phyloP scores from a whole-genome alignment of 2,113 vertebrate species.

The Corythaeola cristata region DNA sequence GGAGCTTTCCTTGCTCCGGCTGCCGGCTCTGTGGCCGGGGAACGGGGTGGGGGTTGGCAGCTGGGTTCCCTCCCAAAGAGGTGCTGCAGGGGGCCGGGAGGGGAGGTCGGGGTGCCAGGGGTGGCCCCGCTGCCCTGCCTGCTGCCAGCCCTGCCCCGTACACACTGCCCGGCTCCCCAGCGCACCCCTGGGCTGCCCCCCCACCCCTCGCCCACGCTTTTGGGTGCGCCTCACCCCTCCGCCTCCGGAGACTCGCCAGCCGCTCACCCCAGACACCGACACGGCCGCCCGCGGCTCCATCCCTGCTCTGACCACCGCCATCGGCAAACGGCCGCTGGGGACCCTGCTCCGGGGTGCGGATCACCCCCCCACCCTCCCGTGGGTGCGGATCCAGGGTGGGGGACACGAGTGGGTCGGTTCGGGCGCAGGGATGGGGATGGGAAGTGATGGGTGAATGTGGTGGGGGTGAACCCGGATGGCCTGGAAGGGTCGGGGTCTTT shows the following conservation, averaged over 20 bases:
- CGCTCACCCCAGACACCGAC: neutral
- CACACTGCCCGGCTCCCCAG: conserved; percentile 12
- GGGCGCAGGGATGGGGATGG: conserved; percentile 9
- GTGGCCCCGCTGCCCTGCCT: neutral
- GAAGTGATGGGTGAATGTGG: conserved; percentile 35
- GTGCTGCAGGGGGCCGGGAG: neutral
- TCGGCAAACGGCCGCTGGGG: neutral
- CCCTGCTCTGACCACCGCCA: neutral
- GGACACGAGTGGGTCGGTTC: neutral
- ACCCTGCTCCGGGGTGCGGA: fast-evolving
- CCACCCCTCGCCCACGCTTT: neutral
- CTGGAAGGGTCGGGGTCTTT: conserved; percentile 14
- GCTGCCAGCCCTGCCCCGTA: conserved; percentile 56
- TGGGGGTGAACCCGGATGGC: conserved; percentile 32
- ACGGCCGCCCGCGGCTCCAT: neutral
- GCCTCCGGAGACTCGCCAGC: neutral
- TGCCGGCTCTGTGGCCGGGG: neutral
- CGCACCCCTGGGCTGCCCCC: neutral
- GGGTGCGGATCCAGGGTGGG: neutral
- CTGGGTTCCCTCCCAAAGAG: neutral
- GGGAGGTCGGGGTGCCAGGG: neutral
- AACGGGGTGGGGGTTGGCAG: neutral
- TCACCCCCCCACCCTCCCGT: neutral
- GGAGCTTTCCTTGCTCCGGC: neutral
- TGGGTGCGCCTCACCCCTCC: neutral